phyloP scores from a whole-genome alignment of 2,888 invertebrate genomes.

The Smittia sp. region DNA sequence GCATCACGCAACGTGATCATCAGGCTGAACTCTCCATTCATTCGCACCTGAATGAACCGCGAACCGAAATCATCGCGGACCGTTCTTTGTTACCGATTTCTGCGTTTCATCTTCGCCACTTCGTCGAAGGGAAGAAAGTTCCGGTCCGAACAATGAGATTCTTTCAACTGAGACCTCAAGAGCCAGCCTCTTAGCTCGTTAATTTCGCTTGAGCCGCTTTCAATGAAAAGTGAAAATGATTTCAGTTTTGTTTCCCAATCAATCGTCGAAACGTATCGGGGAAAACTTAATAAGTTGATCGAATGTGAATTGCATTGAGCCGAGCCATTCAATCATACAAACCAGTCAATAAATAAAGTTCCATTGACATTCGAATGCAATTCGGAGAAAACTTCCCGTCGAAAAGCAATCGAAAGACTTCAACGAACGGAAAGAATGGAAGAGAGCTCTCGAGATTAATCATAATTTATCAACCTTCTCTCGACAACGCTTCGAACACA shows the following conservation, averaged over 20 bases:
- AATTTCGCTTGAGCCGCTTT: constrained; percentile 3
- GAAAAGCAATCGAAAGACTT: constrained; percentile 18
- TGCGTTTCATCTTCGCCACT: neutral
- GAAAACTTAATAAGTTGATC: neutral
- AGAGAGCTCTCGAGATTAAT: neutral
- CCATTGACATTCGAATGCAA: neutral
- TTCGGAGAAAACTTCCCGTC: neutral
- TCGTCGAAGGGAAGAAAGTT: constrained; percentile 24
- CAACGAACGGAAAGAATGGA: constrained; percentile 19
- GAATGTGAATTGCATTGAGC: neutral
- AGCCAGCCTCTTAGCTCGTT: neutral
- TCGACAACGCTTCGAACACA: neutral
- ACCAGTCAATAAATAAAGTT: neutral
- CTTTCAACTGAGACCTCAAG: neutral
- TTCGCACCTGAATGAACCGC: neutral
- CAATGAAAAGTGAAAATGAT: constrained; percentile 1
- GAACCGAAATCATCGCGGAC: neutral
- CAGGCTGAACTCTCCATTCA: neutral
- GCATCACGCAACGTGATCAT: neutral
- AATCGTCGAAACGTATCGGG: neutral
- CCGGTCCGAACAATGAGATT: constrained; percentile 34
- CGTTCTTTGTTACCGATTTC: neutral
- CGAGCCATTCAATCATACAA: neutral
- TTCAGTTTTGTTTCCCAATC: neutral
- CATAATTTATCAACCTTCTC: neutral